Evolutionary conservation across 2,888 invertebrate species (phyloP).

Genomic region (Epirrhoe alternata): DNA sequence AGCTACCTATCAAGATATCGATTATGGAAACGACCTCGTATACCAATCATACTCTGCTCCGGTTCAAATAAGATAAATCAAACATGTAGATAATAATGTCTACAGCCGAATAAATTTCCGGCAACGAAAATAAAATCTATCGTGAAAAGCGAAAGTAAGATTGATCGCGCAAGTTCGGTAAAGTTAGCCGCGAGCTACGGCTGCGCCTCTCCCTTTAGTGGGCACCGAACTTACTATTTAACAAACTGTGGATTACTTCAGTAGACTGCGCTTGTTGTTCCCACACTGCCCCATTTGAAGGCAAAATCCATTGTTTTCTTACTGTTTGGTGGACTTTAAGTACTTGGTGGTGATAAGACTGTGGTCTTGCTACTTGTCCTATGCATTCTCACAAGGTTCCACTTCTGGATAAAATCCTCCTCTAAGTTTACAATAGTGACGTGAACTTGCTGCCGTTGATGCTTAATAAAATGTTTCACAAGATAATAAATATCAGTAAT

Average conservation of each 20-base stretch:
- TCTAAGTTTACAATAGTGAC: too few relatives aligned
- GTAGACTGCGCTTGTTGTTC: constrained; percentile 1
- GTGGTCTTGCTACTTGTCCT: neutral
- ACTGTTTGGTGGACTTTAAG: neutral
- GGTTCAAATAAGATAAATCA: constrained; percentile 52
- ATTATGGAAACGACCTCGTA: constrained; percentile 45
- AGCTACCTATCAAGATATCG: constrained; percentile 40
- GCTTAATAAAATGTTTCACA: neutral
- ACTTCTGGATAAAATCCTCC: too few relatives aligned
- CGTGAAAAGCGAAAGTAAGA: constrained; percentile 75
- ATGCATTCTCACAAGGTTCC: too few relatives aligned
- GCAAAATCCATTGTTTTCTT: neutral
- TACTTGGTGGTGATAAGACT: neutral
- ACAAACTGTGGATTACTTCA: constrained; percentile 15
- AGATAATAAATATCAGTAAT: neutral
- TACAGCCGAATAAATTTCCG: constrained; percentile 57
- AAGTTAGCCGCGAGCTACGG: constrained; percentile 55
- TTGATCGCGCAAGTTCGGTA: constrained; percentile 72
- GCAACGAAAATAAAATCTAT: constrained; percentile 68
- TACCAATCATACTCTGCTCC: constrained; percentile 43
- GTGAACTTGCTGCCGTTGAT: neutral
- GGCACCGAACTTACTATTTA: constrained; percentile 26
- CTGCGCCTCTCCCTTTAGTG: constrained; percentile 37
- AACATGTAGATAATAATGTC: constrained; percentile 57
- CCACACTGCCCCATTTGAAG: neutral